Percentiles rank a stretch among this genome's conserved stretches.
Evolutionary conservation across 2,113 vertebrate genomes (phyloP).

Genomic region (Aptenodytes patagonicus): DNA sequence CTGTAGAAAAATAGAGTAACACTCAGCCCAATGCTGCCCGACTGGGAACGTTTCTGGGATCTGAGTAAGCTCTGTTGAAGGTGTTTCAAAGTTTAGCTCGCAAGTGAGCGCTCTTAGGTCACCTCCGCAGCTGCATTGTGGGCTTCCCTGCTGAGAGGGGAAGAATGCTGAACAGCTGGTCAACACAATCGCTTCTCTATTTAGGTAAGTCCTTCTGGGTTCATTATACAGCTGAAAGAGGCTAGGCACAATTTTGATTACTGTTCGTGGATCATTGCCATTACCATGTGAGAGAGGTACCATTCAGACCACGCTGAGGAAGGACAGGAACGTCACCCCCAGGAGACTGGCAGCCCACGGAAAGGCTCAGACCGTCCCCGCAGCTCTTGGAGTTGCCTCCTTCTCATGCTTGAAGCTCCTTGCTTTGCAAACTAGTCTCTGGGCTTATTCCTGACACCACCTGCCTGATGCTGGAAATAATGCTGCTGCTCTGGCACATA

Average conservation of each 20-base stretch:
- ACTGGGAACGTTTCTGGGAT: not conserved
- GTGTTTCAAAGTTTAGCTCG: not conserved
- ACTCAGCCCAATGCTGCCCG: not conserved
- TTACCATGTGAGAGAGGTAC: not conserved
- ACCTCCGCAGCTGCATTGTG: constrained; percentile 36
- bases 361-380: not conserved
- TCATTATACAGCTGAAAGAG: constrained; percentile 26
- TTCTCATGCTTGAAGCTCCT: not conserved
- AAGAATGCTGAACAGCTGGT: constrained; percentile 13
- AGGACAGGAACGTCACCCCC: not conserved
- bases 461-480: not conserved
- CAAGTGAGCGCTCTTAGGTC: not conserved
- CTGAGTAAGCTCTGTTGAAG: not conserved
- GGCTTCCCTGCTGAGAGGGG: not conserved
- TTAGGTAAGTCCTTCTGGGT: constrained; percentile 16
- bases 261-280: not conserved
- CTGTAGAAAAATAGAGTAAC: not conserved
- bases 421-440: not conserved
- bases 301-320: not conserved
- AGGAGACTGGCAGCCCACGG: not conserved
- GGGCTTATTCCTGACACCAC: not conserved
- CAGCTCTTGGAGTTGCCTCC: not conserved
- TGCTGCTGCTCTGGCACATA: not conserved
- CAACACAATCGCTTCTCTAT: not conserved
- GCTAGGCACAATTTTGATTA: not conserved